Conservation (phyloP, 2,113 vertebrate species). For the Brachirus orientalis region DNA sequence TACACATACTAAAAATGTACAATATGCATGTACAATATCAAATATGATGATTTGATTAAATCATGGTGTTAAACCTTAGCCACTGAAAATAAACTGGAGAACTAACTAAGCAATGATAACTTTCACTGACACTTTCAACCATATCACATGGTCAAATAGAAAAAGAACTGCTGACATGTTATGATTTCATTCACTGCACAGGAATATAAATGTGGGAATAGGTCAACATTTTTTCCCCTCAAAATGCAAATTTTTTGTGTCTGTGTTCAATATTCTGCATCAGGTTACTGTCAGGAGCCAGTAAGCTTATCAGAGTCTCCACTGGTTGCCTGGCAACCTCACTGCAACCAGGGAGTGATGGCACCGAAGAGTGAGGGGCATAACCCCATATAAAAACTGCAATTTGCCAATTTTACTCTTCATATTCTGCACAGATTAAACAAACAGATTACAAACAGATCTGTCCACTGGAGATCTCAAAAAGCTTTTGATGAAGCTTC, state of each 20-base stretch:
- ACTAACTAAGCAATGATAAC: neutral
- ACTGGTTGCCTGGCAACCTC: slow-evolving; percentile 10
- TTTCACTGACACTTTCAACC: neutral
- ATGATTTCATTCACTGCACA: neutral
- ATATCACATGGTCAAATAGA: too few relatives aligned
- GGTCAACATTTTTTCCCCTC: neutral
- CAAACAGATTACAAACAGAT: neutral
- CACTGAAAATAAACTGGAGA: too few relatives aligned
- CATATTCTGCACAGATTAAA: neutral
- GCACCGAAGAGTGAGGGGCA: neutral
- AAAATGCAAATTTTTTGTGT: neutral
- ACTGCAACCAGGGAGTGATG: neutral
- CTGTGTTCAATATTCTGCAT: neutral
- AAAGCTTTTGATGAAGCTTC: neutral
- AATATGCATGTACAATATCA: too few relatives aligned
- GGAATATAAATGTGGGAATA: neutral
- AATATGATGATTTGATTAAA: too few relatives aligned
- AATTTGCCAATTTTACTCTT: neutral
- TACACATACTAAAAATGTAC: too few relatives aligned
- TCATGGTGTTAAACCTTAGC: too few relatives aligned
- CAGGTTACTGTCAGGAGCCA: slow-evolving; percentile 6
- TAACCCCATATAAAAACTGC: neutral
- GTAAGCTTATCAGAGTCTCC: slow-evolving; percentile 6
- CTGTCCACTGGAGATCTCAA: neutral
- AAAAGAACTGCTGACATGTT: neutral